Evolutionary conservation across 1,140 invertebrate genomes (phyloP).

Genomic region (Helicorthomorpha holstii): DNA sequence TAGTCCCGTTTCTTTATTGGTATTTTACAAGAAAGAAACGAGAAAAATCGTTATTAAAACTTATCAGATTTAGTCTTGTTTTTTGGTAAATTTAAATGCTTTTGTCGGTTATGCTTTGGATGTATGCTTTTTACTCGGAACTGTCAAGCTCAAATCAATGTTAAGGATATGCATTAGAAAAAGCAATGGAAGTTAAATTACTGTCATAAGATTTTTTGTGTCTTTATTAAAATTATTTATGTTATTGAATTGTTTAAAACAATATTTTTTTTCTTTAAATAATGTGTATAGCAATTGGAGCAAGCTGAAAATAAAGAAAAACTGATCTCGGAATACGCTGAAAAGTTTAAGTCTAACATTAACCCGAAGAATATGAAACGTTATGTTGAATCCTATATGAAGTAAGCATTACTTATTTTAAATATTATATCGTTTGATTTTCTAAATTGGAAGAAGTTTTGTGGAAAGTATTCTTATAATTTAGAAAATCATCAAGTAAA

Average conservation of each 20-base stretch:
- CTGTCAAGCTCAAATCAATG: too few relatives aligned
- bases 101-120: too few relatives aligned
- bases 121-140: too few relatives aligned
- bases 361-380: slow-evolving; percentile 68
- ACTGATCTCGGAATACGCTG: slow-evolving; percentile 57
- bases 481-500: background rate
- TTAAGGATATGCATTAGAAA: too few relatives aligned
- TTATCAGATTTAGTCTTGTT: too few relatives aligned
- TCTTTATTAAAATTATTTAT: too few relatives aligned
- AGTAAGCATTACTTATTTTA: slow-evolving; percentile 32
- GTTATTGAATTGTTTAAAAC: background rate
- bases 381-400: slow-evolving; percentile 66
- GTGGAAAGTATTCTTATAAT: background rate
- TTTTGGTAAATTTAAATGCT: too few relatives aligned
- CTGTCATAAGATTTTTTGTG: too few relatives aligned
- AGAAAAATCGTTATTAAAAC: too few relatives aligned
- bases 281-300: slow-evolving; percentile 30
- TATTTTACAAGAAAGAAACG: too few relatives aligned
- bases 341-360: slow-evolving; percentile 52
- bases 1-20: too few relatives aligned
- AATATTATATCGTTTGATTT: background rate
- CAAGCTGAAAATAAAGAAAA: slow-evolving; percentile 42
- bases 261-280: slow-evolving; percentile 1
- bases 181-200: too few relatives aligned
- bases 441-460: background rate